Conservation (phyloP, 2,113 vertebrate species). For the Sitta europaea region DNA sequence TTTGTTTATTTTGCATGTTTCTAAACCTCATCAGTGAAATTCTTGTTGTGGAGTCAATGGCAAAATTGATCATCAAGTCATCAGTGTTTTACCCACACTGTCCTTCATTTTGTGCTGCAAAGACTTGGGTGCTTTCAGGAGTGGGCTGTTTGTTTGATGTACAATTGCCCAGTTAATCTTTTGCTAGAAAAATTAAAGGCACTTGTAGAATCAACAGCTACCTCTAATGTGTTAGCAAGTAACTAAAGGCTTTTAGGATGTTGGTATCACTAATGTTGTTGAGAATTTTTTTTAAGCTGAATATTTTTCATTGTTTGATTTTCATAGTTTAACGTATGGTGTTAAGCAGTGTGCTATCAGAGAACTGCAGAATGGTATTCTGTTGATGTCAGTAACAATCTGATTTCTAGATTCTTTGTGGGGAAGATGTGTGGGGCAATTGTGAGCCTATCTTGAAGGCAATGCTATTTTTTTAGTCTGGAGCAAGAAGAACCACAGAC, state of each 20-base stretch:
- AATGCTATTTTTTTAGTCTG: background rate
- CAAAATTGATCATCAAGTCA: background rate
- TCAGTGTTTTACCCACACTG: background rate
- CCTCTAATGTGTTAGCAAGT: background rate
- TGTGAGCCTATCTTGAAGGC: background rate
- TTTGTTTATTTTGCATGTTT: background rate
- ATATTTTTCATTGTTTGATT: background rate
- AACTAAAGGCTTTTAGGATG: background rate
- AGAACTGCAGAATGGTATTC: background rate
- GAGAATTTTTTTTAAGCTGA: background rate
- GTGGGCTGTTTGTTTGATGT: background rate
- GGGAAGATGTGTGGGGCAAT: background rate
- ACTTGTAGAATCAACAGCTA: background rate
- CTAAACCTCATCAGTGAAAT: background rate
- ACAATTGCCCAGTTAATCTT: background rate
- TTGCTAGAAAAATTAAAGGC: background rate
- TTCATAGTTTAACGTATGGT: background rate
- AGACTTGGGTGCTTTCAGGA: background rate
- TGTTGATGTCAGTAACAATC: background rate
- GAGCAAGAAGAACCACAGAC: background rate
- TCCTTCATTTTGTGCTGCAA: background rate
- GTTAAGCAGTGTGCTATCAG: background rate
- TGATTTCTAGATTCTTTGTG: background rate
- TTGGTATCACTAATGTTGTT: background rate
- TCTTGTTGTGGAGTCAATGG: background rate